A percentile compares a stretch with the other conserved stretches of the same genome.
Evolutionary conservation across 2,888 invertebrate genomes (phyloP).

Genomic region (Cerastis rubricosa): DNA sequence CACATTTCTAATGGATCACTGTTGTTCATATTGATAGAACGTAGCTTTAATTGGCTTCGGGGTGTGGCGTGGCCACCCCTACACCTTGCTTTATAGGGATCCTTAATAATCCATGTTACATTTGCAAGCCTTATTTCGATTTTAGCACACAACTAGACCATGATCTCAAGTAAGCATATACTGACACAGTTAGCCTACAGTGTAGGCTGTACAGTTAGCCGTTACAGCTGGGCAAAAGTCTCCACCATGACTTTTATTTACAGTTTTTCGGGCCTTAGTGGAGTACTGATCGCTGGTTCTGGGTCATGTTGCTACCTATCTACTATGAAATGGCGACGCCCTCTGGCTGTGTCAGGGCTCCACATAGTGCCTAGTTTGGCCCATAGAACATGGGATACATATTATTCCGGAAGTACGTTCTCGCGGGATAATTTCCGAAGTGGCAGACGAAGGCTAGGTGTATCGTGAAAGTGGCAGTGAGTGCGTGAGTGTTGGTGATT

Average conservation of each 20-base stretch:
- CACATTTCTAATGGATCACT: slow-evolving; percentile 20
- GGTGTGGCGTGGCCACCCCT: not conserved
- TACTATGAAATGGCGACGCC: not conserved
- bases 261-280: not conserved
- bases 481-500: not conserved
- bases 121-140: not conserved
- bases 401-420: not conserved
- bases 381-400: not conserved
- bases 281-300: not conserved
- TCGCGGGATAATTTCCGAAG: not conserved
- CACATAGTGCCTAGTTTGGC: not conserved
- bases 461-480: slow-evolving; percentile 8
- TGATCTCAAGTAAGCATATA: not conserved
- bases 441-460: not conserved
- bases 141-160: not conserved
- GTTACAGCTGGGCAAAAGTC: not conserved
- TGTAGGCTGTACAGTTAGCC: too few relatives aligned
- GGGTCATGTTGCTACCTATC: not conserved
- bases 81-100: not conserved
- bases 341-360: not conserved
- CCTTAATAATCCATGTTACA: not conserved
- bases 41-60: not conserved
- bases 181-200: not conserved
- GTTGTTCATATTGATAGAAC: not conserved
- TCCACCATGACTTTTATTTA: not conserved